Percentiles rank a stretch among this genome's conserved stretches.
These are phyloP conservation scores for Zalophus californianus DNA, from an alignment of 2,797 vertebrate species.

Conservation along the genomic window DNA sequence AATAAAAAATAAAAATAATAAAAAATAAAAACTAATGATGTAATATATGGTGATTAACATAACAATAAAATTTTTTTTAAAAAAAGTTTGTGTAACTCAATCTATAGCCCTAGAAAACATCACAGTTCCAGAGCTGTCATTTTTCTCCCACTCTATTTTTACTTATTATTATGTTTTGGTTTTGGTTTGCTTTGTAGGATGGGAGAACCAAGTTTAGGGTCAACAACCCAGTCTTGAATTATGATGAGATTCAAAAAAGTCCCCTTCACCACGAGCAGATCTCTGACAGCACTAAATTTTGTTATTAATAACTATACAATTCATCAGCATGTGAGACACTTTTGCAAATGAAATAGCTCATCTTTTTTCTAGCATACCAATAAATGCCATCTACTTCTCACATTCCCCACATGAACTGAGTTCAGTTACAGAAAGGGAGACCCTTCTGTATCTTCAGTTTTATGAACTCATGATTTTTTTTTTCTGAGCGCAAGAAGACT, in stretches of 20 bases:
- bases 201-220: not conserved
- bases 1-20: too few relatives aligned
- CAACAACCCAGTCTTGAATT: not conserved
- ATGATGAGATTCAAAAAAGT: not conserved
- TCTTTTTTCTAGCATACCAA: not conserved
- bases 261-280: not conserved
- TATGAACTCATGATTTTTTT: not conserved
- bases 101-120: conserved; percentile 45
- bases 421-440: not conserved
- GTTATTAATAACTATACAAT: not conserved
- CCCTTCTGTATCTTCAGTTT: not conserved
- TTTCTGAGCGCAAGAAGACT: not conserved
- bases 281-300: not conserved
- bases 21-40: too few relatives aligned
- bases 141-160: not conserved
- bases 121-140: not conserved
- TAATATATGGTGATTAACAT: too few relatives aligned
- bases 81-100: conserved; percentile 48
- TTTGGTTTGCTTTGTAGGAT: not conserved
- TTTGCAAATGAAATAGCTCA: not conserved
- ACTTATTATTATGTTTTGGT: not conserved
- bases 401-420: not conserved
- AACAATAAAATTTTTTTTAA: too few relatives aligned
- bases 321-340: not conserved
- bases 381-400: not conserved